These are phyloP conservation scores for Drosophila lacertosa DNA, from an alignment of 1,140 invertebrate genomes.

Conservation along the genomic window DNA sequence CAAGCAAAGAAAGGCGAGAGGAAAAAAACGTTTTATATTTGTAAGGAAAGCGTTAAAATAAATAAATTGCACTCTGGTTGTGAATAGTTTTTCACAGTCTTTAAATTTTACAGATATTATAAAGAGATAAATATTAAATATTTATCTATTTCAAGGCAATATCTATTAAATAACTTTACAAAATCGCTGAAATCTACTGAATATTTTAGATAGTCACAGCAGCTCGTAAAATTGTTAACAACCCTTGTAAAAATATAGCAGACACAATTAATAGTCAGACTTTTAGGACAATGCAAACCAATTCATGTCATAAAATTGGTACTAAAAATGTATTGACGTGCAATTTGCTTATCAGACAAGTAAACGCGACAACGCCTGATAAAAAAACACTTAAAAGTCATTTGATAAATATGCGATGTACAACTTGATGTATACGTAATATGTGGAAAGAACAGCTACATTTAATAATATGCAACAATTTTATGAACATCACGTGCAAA, in stretches of 20 bases:
- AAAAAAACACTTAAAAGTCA: neutral
- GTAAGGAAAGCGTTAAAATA: no score
- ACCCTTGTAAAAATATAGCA: neutral
- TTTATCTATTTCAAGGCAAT: no score
- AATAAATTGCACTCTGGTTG: no score
- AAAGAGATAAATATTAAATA: no score
- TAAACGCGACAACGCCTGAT: neutral
- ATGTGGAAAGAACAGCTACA: neutral
- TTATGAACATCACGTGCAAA: constrained; percentile 22
- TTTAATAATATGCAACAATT: neutral
- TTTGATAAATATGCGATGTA: constrained; percentile 7
- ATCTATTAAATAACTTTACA: no score
- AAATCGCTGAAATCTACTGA: neutral
- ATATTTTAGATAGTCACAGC: neutral
- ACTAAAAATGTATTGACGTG: neutral
- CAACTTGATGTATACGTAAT: constrained; percentile 33
- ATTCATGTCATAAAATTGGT: neutral
- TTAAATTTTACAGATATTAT: no score
- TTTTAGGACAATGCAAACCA: neutral
- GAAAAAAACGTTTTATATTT: no score
- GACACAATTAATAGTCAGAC: neutral
- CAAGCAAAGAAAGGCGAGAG: no score
- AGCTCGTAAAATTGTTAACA: constrained; percentile 3
- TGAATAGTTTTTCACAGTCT: no score
- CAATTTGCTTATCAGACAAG: neutral